These are phyloP conservation scores for Brienomyrus longianalis DNA, from an alignment of 2,113 vertebrate species.

Conservation along the genomic window DNA sequence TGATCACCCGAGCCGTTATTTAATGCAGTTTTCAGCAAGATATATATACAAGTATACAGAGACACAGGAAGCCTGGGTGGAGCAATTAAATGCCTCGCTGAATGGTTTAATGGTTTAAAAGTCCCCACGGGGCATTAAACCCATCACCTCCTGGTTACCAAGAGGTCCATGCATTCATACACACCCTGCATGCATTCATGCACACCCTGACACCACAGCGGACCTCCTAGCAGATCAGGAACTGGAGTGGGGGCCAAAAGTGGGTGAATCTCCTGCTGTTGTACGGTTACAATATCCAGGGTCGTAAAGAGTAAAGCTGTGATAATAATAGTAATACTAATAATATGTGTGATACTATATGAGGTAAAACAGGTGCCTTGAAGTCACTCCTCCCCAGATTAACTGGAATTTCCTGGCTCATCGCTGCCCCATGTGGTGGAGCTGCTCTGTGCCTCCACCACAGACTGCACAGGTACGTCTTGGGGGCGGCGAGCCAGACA, in stretches of 20 bases:
- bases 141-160: not conserved
- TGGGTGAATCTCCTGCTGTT: not conserved
- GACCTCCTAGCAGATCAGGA: no score
- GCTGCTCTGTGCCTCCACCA: not conserved
- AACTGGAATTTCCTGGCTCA: not conserved
- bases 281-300: not conserved
- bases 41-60: not conserved
- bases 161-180: not conserved
- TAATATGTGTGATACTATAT: not conserved
- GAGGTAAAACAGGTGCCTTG: not conserved
- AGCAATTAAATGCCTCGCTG: not conserved
- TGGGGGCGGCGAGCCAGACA: not conserved
- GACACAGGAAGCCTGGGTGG: not conserved
- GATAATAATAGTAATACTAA: not conserved
- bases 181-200: not conserved
- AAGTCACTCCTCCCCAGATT: not conserved
- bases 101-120: not conserved
- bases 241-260: no score
- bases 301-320: not conserved
- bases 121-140: not conserved
- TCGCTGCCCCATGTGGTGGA: not conserved
- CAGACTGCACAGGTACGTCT: not conserved
- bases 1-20: not conserved
- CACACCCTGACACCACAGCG: not conserved
- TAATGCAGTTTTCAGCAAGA: not conserved